Percentiles rank a stretch among this genome's conserved stretches.
Conservation (phyloP, 2,113 vertebrate species). For the Oncorhynchus masou region DNA sequence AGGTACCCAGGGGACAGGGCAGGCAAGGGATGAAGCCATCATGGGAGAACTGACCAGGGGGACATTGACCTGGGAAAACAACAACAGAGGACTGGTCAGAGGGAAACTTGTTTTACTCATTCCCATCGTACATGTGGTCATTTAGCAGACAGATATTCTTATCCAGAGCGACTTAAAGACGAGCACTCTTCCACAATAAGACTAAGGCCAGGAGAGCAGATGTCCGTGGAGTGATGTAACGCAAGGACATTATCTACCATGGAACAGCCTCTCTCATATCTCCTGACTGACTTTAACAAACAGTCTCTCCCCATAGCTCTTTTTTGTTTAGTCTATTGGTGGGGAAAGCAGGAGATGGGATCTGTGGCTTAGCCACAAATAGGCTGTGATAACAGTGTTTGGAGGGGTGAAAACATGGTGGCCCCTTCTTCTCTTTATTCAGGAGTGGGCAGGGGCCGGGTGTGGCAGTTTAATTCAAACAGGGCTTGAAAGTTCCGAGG, state of each 20-base stretch:
- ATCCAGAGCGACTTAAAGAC: background rate
- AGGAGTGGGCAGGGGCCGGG: background rate
- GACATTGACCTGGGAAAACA: slow-evolving; percentile 82
- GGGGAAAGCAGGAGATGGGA: slow-evolving; percentile 52
- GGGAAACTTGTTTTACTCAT: background rate
- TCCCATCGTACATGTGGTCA: background rate
- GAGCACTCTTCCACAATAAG: background rate
- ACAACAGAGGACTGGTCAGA: slow-evolving; percentile 9
- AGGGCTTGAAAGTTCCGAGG: slow-evolving; percentile 41
- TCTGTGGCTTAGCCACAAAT: slow-evolving; percentile 47
- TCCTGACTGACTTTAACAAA: slow-evolving; percentile 56
- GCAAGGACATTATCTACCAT: slow-evolving; percentile 40
- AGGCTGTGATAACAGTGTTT: slow-evolving; percentile 60
- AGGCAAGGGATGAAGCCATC: slow-evolving; percentile 89
- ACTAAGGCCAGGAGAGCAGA: background rate
- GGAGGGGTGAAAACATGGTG: slow-evolving; percentile 65
- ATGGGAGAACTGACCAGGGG: slow-evolving; percentile 84
- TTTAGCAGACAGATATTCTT: background rate
- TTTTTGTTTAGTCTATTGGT: slow-evolving; percentile 74
- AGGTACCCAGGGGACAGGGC: slow-evolving; percentile 83
- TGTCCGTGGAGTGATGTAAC: slow-evolving; percentile 8
- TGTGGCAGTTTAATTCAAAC: no score
- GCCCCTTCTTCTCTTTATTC: slow-evolving; percentile 47
- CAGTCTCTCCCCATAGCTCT: slow-evolving; percentile 43
- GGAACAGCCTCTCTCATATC: slow-evolving; percentile 31